phyloP scores from a whole-genome alignment of 1,140 invertebrate species.

The Chelonus insularis region DNA sequence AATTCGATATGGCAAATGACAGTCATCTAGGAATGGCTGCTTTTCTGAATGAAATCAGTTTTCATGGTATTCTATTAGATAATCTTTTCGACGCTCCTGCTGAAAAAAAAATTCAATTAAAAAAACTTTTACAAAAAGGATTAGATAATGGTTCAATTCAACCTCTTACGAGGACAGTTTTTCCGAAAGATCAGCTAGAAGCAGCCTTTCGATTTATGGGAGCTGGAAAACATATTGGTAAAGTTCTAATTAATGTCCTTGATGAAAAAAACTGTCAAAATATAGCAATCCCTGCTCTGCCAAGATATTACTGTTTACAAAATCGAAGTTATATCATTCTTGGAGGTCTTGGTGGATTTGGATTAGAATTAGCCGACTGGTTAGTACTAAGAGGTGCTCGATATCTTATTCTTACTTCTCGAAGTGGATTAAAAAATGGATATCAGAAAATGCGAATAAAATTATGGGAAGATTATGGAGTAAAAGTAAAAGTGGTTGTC shows the following conservation, averaged over 20 bases:
- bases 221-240: constrained; percentile 75
- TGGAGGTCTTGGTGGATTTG: constrained; percentile 81
- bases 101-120: constrained; percentile 39
- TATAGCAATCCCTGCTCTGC: constrained; percentile 52
- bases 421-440: constrained; percentile 69
- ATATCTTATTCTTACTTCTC: constrained; percentile 71
- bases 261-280: constrained; percentile 45
- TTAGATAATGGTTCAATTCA: constrained; percentile 60
- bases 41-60: constrained; percentile 81
- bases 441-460: constrained; percentile 66
- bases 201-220: constrained; percentile 67
- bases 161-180: constrained; percentile 57
- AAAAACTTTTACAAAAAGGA: constrained; percentile 56
- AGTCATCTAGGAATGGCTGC: constrained; percentile 70
- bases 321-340: constrained; percentile 58
- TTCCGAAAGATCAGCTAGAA: constrained; percentile 56
- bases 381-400: constrained; percentile 70
- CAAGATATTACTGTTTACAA: constrained; percentile 61
- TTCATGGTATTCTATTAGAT: constrained; percentile 75
- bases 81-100: constrained; percentile 60
- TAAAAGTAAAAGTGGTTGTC: constrained; percentile 57
- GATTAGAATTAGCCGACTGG: constrained; percentile 79
- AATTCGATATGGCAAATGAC: constrained; percentile 72
- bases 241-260: constrained; percentile 68
- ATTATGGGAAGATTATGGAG: constrained; percentile 63